Evolutionary conservation across 53 echinoderm and acorn worm genomes (phyloP).

Genomic region (Holothuria scabra): DNA sequence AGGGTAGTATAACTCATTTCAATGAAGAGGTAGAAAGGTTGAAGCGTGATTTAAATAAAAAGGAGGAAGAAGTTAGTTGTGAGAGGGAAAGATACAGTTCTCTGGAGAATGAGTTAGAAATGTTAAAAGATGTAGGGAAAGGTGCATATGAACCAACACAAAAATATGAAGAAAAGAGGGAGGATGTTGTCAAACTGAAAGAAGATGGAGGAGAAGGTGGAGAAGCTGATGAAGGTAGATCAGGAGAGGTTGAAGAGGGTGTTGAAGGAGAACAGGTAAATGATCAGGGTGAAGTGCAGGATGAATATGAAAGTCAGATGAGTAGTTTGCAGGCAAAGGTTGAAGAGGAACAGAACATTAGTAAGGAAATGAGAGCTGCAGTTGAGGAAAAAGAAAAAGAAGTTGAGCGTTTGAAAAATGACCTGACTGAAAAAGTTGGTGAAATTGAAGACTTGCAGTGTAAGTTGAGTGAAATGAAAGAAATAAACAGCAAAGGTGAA

Average conservation of each 20-base stretch:
- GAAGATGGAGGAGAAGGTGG: slow-evolving; percentile 37
- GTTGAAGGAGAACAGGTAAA: slow-evolving; percentile 35
- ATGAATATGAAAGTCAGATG: slow-evolving; percentile 39
- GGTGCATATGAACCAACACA: too few relatives aligned
- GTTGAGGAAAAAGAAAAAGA: slow-evolving; percentile 31
- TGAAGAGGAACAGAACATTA: neutral
- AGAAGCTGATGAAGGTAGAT: slow-evolving; percentile 4
- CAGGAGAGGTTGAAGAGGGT: slow-evolving; percentile 20
- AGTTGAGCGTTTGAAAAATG: slow-evolving; percentile 43
- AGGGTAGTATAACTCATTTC: neutral
- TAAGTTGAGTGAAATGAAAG: neutral
- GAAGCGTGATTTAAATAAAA: neutral
- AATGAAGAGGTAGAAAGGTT: slow-evolving; percentile 7
- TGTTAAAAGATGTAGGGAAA: slow-evolving; percentile 11
- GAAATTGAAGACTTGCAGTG: slow-evolving; percentile 45
- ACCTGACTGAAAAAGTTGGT: slow-evolving; percentile 27
- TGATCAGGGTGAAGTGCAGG: slow-evolving; percentile 33
- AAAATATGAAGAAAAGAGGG: too few relatives aligned
- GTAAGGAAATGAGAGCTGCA: slow-evolving; percentile 14
- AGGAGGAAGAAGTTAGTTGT: neutral
- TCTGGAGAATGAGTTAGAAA: slow-evolving; percentile 48
- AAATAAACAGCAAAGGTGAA: slow-evolving; percentile 44
- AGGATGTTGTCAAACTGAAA: neutral
- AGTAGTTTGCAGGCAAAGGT: neutral
- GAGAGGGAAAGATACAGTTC: slow-evolving; percentile 15